Base-by-base conservation (phyloP, 2,888 invertebrate species). In the Heliconius hortense region DNA sequence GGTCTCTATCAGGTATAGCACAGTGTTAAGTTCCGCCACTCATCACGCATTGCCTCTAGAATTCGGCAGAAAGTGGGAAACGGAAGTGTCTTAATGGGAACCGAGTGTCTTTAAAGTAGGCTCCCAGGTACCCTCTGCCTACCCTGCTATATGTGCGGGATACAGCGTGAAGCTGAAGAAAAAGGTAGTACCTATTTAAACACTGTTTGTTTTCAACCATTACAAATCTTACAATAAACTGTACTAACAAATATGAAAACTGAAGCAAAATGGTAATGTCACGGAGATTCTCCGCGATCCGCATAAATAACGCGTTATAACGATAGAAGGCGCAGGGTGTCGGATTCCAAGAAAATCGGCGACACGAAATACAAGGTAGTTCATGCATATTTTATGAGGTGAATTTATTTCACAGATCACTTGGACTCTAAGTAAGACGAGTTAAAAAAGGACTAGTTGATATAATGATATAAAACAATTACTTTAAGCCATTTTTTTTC, bases 341-440 rank as follows among this genome's bases (percentile, higher is more conserved):
- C 53, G 63, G 53, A 53, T 64, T 64, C 63, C 48, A 10, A 53
- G 72, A 63, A 71, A 71, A 72, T 72, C 43, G 43, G 63, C 72
- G 63, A 63, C 72, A 53, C 63, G 48, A 72, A 72, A 53, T 60
- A 63, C 28, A 43, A 31, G 59, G 72, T 72, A 64, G 2, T 72
- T 72, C 63, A 72, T 72, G 72, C 64, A 77, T 77, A 79, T 79
- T 79, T 79, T 74, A 79, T 78, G 76, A 77, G 70, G 18, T 56
- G 73, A 74, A 78, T 76, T 73, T 75, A 74, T 78, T 79, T 79
- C 59, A 72, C 43, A 77, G 70, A 39, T 75, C 64, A 63, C 72
- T 62, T 69, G 31, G 48, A 43, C 48, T 8, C 31, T 72, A 53
- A 62, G 60, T 60, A 60, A 31, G 21, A 21, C 13, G 18, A 53